Evolutionary conservation across 2,113 vertebrate species (phyloP), one percentile per base, ranked within the genome.

Genomic region (Coptodon bakossiorum): DNA sequence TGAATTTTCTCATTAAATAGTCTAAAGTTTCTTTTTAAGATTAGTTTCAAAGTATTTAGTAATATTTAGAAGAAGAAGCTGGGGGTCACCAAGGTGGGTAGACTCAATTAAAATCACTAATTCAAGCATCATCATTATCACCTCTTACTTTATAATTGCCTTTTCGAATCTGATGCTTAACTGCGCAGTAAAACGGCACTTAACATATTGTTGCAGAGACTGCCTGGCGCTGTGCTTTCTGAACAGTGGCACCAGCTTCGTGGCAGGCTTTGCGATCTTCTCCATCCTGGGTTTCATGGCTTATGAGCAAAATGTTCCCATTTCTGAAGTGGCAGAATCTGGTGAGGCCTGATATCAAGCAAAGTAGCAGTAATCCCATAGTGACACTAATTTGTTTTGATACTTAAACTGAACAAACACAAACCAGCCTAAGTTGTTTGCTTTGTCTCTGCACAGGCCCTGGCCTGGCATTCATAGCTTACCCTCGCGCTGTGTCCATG

Each of bases 201-300:
- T 19, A 73, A 52, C 27, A 13, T 31, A 52, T 53, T 68, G 9
- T 88, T 94, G 79, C 93, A 99, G 98, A 94, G 98, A 99, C 90
- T 99, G 98, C 68, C 61, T 99, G 56, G 95, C 97, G 2, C 95
- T 99, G 38, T 99, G 98, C 92, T 96, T 97, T 90, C 97, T 99
- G 84, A 99, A 99, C 96, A 99, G 98, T 0, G 97, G 97, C 79
- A 99, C 98, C 90, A 99, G 98, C 91, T 99, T 99, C 0, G 94
- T 98, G 85, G 98, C 98, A 0, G 98, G 98, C 19, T 99, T 99
- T 89, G 98, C 98, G 11, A 99, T 99, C 94, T 99, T 99, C 94
- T 99, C 98, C 88, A 97, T 99, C 94, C 94, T 99, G 96, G 98
- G 98, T 63, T 99, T 99, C 95, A 99, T 99, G 98, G 96, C 98